A percentile compares a stretch with the other conserved stretches of the same genome.
These are phyloP conservation scores for Heteronetta atricapilla DNA, from an alignment of 2,113 vertebrate genomes.

Conservation along the genomic window DNA sequence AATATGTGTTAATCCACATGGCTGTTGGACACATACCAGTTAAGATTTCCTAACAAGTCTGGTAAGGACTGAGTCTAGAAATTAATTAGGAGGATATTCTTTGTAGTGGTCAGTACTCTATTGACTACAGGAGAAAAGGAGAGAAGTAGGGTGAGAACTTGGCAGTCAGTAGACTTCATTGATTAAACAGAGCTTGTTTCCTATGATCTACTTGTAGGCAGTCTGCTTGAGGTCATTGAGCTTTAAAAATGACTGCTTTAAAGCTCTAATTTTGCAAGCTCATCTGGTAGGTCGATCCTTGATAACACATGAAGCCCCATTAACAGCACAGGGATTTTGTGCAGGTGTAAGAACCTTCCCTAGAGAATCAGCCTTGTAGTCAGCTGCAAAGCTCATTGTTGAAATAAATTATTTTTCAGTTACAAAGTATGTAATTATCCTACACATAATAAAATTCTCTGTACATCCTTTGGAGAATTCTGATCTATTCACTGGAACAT, in stretches of 20 bases:
- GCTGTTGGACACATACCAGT: background rate
- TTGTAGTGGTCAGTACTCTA: background rate
- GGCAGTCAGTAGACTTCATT: background rate
- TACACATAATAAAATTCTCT: slow-evolving; percentile 1
- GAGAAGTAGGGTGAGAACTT: background rate
- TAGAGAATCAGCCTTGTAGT: background rate
- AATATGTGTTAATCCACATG: background rate
- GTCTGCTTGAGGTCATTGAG: background rate
- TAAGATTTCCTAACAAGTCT: background rate
- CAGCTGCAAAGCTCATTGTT: background rate
- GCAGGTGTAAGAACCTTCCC: background rate
- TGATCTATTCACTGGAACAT: background rate
- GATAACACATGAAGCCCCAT: background rate
- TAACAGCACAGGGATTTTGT: background rate
- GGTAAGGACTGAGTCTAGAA: background rate
- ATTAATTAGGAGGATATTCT: background rate
- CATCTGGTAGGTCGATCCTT: background rate
- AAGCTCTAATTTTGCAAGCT: background rate
- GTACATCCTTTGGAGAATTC: slow-evolving; percentile 15
- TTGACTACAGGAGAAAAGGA: background rate
- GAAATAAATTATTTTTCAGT: slow-evolving; percentile 23
- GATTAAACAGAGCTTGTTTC: slow-evolving; percentile 17
- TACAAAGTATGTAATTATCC: slow-evolving; percentile 4
- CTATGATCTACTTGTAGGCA: background rate
- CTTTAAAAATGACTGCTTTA: background rate